A percentile compares a stretch with the other conserved stretches of the same genome.
Evolutionary conservation across 53 echinoderm and acorn worm genomes (phyloP).

Genomic region (Echinometra lucunter): DNA sequence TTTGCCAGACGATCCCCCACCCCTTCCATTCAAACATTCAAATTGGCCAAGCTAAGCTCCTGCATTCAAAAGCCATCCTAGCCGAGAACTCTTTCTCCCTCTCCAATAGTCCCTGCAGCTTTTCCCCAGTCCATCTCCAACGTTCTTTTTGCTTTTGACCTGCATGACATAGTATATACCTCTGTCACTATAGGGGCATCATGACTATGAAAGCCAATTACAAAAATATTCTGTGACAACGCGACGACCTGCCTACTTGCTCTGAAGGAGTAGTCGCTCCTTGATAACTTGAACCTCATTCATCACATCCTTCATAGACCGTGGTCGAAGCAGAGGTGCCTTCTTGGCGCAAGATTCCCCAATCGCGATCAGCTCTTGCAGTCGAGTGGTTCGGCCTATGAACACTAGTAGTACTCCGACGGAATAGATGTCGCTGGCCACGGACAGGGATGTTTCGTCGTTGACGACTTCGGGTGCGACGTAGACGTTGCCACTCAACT

Average conservation of each 20-base stretch:
- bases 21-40: too few species aligned
- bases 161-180: too few species aligned
- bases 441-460: conserved; percentile 18
- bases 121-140: not conserved
- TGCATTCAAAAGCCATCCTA: too few species aligned
- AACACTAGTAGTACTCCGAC: conserved; percentile 33
- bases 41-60: too few species aligned
- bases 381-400: not conserved
- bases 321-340: conserved; percentile 36
- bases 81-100: too few species aligned
- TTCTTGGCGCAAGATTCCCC: conserved; percentile 15
- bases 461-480: conserved; percentile 37
- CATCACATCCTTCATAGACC: not conserved
- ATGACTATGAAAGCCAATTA: too few species aligned
- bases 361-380: not conserved
- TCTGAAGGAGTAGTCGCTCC: not conserved
- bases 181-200: too few species aligned
- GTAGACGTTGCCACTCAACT: not conserved
- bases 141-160: too few species aligned
- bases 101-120: too few species aligned
- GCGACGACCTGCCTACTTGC: not conserved
- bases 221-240: not conserved
- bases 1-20: too few species aligned
- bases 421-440: conserved; percentile 54
- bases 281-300: not conserved